Evolutionary conservation across 2,797 vertebrate genomes (phyloP).

Genomic region (Choloepus didactylus): DNA sequence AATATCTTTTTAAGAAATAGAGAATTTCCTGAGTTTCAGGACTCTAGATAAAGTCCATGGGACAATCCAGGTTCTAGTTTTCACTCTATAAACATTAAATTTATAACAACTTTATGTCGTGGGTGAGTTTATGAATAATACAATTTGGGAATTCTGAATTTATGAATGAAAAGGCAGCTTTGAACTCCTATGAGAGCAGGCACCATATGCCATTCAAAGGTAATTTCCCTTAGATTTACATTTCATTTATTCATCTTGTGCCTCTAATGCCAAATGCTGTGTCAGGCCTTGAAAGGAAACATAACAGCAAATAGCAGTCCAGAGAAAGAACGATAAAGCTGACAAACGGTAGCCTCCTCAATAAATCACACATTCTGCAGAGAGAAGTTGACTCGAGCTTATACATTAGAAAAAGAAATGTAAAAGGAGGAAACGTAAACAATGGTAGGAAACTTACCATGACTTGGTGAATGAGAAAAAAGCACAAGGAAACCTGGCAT

Average conservation of each 20-base stretch:
- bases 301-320: neutral
- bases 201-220: conserved; percentile 49
- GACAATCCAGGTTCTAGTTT: neutral
- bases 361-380: neutral
- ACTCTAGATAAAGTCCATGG: neutral
- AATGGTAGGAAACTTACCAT: neutral
- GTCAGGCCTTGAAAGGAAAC: conserved; percentile 66
- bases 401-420: conserved; percentile 19
- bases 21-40: conserved; percentile 8
- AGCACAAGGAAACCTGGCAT: neutral
- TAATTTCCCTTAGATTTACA: conserved; percentile 71
- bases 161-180: conserved; percentile 73
- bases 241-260: conserved; percentile 45
- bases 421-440: conserved; percentile 9
- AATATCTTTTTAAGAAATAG: neutral
- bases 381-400: neutral
- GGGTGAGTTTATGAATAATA: conserved; percentile 55
- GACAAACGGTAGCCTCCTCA: neutral
- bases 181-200: conserved; percentile 36
- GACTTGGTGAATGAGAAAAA: neutral
- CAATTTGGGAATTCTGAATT: conserved; percentile 62
- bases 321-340: neutral
- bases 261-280: conserved; percentile 19
- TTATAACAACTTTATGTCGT: neutral
- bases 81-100: conserved; percentile 46